Conservation (phyloP, 2,888 invertebrate genomes). For the Callyntrura sp. region DNA sequence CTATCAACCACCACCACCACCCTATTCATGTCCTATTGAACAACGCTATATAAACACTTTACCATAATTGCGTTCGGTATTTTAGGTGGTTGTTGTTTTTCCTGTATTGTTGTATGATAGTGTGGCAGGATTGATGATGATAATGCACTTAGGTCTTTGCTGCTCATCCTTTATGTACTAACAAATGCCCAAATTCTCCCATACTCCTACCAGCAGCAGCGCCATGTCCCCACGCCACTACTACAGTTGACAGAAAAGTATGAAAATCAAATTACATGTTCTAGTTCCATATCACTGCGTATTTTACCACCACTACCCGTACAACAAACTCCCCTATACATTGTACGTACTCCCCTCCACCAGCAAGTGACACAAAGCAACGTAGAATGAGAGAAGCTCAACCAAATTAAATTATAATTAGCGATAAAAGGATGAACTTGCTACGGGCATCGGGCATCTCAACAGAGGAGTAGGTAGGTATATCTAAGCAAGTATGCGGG, state of each 20-base stretch:
- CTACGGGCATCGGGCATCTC: background rate
- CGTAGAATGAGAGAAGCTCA: background rate
- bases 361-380: background rate
- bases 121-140: too few species aligned
- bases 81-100: too few species aligned
- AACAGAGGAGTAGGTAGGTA: background rate
- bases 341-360: background rate
- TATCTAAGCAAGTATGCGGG: background rate
- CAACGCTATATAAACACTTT: too few species aligned
- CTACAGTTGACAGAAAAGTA: background rate
- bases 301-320: background rate
- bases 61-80: too few species aligned
- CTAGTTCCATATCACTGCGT: background rate
- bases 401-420: conserved; percentile 51
- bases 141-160: too few species aligned
- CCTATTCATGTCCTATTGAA: background rate
- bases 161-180: too few species aligned
- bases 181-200: too few species aligned
- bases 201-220: background rate
- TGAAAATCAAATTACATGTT: conserved; percentile 40
- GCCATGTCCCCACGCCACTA: background rate
- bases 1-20: background rate
- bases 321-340: too few species aligned
- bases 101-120: too few species aligned
- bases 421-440: conserved; percentile 53